Conservation (phyloP, 2,797 vertebrate species). For the Austrolebias charrua region DNA sequence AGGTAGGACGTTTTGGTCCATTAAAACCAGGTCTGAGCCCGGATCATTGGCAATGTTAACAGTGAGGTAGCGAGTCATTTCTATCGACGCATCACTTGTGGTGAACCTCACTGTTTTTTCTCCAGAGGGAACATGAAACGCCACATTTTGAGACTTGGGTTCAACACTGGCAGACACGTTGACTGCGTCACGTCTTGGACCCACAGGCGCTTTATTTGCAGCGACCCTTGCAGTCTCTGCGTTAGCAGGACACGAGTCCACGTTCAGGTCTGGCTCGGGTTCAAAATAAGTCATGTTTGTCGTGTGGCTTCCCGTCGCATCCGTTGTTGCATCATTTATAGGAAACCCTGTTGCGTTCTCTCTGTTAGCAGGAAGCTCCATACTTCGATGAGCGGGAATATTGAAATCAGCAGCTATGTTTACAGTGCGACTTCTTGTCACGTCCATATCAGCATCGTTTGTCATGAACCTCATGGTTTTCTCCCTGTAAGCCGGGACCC, state of each 20-base stretch:
- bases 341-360: slow-evolving; percentile 16
- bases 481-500: not conserved
- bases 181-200: slow-evolving; percentile 21
- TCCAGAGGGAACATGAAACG: not conserved
- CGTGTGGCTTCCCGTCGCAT: slow-evolving; percentile 23
- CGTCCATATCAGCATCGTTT: slow-evolving; percentile 24
- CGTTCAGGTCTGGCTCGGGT: not conserved
- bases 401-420: not conserved
- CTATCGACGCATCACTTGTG: slow-evolving; percentile 13
- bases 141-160: not conserved
- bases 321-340: slow-evolving; percentile 17
- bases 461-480: slow-evolving; percentile 10
- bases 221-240: slow-evolving; percentile 3
- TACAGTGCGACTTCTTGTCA: slow-evolving; percentile 18
- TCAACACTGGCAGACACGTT: slow-evolving; percentile 14
- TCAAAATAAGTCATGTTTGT: slow-evolving; percentile 18
- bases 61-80: slow-evolving; percentile 8
- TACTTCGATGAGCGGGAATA: accelerated
- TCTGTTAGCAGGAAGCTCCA: not conserved
- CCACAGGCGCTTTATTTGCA: slow-evolving; percentile 15
- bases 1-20: not conserved
- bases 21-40: not conserved
- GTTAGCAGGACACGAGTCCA: not conserved
- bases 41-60: slow-evolving; percentile 21
- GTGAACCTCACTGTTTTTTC: slow-evolving; percentile 14